These are phyloP conservation scores for Aethina tumida DNA, from an alignment of 1,140 invertebrate species.

Conservation along the genomic window DNA sequence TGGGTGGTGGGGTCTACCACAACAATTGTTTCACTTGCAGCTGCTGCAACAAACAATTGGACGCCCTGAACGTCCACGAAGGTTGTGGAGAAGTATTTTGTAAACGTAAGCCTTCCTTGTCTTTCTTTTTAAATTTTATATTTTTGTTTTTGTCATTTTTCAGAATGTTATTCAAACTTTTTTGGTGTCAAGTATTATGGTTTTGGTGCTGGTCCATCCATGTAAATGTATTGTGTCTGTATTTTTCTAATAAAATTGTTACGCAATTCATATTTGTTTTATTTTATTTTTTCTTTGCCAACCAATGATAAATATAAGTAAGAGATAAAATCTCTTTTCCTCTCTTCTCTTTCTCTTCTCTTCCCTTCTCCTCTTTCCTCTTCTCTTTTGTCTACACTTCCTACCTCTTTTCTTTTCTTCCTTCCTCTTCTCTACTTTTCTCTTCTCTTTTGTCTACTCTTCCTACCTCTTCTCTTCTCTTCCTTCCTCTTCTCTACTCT, in stretches of 20 bases:
- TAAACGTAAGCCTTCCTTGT: conserved; percentile 38
- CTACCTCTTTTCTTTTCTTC: neutral
- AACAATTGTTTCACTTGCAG: conserved; percentile 42
- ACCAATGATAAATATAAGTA: too few species aligned
- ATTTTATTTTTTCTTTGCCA: too few species aligned
- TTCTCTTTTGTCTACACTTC: neutral
- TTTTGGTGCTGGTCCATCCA: too few species aligned
- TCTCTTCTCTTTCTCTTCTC: neutral
- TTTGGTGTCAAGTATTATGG: conserved; percentile 20
- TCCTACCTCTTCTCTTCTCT: neutral
- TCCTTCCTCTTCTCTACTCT: neutral
- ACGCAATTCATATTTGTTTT: too few species aligned
- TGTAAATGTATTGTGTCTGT: too few species aligned
- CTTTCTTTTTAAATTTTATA: conserved; percentile 8
- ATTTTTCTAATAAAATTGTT: too few species aligned
- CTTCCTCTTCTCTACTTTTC: neutral
- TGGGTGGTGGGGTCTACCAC: conserved; percentile 38
- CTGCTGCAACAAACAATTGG: conserved; percentile 41
- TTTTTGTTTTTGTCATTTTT: conserved; percentile 10
- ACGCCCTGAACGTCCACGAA: conserved; percentile 39
- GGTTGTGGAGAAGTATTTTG: conserved; percentile 43
- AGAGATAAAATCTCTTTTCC: too few species aligned
- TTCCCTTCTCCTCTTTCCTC: neutral
- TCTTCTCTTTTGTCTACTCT: neutral
- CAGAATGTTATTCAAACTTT: conserved; percentile 25